These are phyloP conservation scores for Atta colombica DNA, from an alignment of 1,140 invertebrate species.

Conservation along the genomic window DNA sequence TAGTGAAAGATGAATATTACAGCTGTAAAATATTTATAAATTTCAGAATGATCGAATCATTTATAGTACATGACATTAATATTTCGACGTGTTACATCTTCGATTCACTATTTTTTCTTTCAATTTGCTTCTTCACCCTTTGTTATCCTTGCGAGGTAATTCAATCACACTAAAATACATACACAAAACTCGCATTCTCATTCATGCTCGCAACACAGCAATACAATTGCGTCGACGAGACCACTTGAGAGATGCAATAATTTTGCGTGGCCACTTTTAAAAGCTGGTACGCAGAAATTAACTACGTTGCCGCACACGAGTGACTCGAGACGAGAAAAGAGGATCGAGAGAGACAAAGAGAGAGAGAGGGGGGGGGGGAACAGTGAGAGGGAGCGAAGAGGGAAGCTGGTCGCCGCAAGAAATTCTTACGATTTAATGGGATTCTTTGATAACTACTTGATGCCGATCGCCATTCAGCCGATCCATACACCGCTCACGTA, in stretches of 20 bases:
- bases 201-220: background rate
- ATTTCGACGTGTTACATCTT: background rate
- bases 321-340: conserved; percentile 27
- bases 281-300: conserved; percentile 72
- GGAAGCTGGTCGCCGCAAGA: conserved; percentile 80
- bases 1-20: no score
- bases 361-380: background rate
- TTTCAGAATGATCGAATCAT: no score
- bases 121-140: background rate
- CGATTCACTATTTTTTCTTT: background rate
- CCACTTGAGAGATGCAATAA: conserved; percentile 21
- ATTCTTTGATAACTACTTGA: conserved; percentile 86
- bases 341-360: conserved; percentile 21
- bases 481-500: conserved; percentile 83
- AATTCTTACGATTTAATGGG: conserved; percentile 86
- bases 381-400: conserved; percentile 55
- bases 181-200: conserved; percentile 4
- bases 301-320: conserved; percentile 48
- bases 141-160: background rate
- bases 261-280: conserved; percentile 63
- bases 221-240: background rate
- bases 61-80: background rate
- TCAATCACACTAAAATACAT: background rate
- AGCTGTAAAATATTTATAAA: no score
- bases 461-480: conserved; percentile 80